phyloP scores from a whole-genome alignment of 2,888 invertebrate genomes.

The Pyrocoelia pectoralis region DNA sequence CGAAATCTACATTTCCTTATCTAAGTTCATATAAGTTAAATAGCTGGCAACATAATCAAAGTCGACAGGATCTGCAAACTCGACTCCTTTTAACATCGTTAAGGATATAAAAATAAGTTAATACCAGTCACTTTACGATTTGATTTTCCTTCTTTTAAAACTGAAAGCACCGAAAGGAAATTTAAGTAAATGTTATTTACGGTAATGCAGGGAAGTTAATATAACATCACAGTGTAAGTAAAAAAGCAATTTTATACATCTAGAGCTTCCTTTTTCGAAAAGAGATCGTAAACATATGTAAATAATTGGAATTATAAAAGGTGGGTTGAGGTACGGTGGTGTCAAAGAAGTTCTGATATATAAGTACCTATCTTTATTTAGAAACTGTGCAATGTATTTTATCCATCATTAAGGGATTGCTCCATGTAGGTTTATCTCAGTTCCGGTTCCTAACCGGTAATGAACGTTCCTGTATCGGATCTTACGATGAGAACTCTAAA shows the following conservation, averaged over 20 bases:
- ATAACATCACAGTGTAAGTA: neutral
- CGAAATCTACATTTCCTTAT: neutral
- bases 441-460: conserved; percentile 47
- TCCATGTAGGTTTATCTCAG: conserved; percentile 43
- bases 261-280: neutral
- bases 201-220: neutral
- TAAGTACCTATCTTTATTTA: conserved; percentile 8
- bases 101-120: neutral
- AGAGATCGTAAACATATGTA: neutral
- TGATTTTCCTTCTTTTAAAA: neutral
- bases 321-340: neutral
- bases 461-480: conserved; percentile 47
- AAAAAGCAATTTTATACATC: neutral
- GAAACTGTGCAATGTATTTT: conserved; percentile 42
- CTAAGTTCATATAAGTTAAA: neutral
- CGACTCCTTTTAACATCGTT: neutral
- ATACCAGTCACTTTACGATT: conserved; percentile 1
- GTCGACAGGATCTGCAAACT: neutral
- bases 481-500: conserved; percentile 38
- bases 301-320: neutral
- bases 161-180: neutral
- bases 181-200: neutral
- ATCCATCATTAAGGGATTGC: conserved; percentile 46
- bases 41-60: neutral
- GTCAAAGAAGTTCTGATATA: conserved; percentile 18